These are phyloP conservation scores for Kryptolebias marmoratus DNA, from an alignment of 2,113 vertebrate genomes.

Conservation along the genomic window DNA sequence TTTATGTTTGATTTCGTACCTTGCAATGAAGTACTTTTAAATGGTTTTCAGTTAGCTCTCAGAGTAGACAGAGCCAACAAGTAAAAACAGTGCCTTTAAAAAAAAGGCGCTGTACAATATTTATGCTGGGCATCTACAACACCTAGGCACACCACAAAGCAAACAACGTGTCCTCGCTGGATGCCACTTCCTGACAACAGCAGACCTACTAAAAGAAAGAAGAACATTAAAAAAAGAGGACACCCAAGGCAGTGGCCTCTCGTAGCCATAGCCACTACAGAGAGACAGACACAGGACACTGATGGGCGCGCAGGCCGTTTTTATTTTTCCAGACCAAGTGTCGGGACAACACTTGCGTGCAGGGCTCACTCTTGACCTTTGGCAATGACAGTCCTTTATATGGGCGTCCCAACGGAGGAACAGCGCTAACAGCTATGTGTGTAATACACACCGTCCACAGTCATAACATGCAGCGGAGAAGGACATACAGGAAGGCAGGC, in stretches of 20 bases:
- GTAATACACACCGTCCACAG: slow-evolving; percentile 82
- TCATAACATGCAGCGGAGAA: slow-evolving; percentile 79
- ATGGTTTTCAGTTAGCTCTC: slow-evolving; percentile 18
- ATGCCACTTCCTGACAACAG: slow-evolving; percentile 54
- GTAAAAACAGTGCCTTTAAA: slow-evolving; percentile 6
- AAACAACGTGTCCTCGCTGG: slow-evolving; percentile 36
- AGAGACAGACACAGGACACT: slow-evolving; percentile 67
- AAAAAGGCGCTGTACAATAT: slow-evolving; percentile 31
- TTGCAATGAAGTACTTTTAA: slow-evolving; percentile 4
- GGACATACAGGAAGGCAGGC: slow-evolving; percentile 51
- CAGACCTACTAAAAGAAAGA: slow-evolving; percentile 15
- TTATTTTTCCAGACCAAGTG: slow-evolving; percentile 78
- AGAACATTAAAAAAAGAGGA: slow-evolving; percentile 49
- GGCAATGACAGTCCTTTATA: slow-evolving; percentile 84
- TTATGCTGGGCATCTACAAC: slow-evolving; percentile 31
- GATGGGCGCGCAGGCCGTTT: slow-evolving; percentile 57
- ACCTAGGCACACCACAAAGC: slow-evolving; percentile 15
- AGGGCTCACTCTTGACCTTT: slow-evolving; percentile 83
- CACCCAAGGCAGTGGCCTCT: slow-evolving; percentile 53
- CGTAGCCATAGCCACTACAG: slow-evolving; percentile 44
- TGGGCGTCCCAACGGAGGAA: slow-evolving; percentile 76
- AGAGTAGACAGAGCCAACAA: neutral
- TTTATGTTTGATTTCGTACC: too few relatives aligned
- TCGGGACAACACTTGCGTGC: slow-evolving; percentile 84
- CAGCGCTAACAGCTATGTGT: slow-evolving; percentile 78